Evolutionary conservation across 37 sponge, comb jelly and placozoan genomes (phyloP).

Genomic region (Dysidea cf. avara): DNA sequence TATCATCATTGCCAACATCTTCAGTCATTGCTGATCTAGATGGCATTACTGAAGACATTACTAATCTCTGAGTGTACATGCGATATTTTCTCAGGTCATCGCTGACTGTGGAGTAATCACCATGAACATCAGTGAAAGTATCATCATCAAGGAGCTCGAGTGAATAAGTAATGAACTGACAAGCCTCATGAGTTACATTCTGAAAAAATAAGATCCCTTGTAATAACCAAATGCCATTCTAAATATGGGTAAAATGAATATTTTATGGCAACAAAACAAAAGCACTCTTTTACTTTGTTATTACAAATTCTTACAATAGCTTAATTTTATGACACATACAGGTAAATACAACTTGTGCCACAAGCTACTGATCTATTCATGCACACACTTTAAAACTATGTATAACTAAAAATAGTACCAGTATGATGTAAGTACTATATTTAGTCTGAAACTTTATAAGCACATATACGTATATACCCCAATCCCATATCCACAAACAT

Average conservation of each 20-base stretch:
- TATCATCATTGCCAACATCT: background rate
- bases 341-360: too few relatives aligned
- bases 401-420: too few relatives aligned
- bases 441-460: too few relatives aligned
- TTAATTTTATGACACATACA: too few relatives aligned
- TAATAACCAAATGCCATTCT: background rate
- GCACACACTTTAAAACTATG: too few relatives aligned
- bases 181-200: conserved; percentile 41
- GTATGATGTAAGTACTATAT: too few relatives aligned
- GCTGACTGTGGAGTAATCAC: background rate
- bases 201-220: background rate
- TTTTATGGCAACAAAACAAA: background rate
- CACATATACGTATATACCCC: too few relatives aligned
- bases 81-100: conserved; percentile 36
- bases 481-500: too few relatives aligned
- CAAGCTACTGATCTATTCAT: too few relatives aligned
- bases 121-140: background rate
- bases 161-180: conserved; percentile 50
- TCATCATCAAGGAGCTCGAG: conserved; percentile 14
- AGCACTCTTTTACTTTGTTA: too few relatives aligned
- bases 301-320: too few relatives aligned
- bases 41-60: conserved; percentile 59
- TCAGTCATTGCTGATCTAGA: background rate
- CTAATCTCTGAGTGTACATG: conserved; percentile 69
- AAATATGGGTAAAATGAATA: background rate